Evolutionary conservation across 2,113 vertebrate genomes (phyloP).

Genomic region (Buteo buteo): DNA sequence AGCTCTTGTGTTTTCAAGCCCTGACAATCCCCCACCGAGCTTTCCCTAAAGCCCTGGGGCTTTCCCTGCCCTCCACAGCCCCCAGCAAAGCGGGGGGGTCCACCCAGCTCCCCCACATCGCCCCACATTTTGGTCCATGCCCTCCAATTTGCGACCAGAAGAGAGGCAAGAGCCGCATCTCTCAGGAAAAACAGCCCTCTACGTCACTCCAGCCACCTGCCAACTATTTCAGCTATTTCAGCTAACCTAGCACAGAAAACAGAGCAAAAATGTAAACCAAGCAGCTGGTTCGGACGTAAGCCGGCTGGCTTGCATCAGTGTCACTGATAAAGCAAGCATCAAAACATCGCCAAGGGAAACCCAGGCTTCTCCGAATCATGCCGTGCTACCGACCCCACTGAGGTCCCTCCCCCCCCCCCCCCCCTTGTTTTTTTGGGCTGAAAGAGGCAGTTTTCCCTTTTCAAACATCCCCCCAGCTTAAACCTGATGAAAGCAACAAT

Average conservation of each 20-base stretch:
- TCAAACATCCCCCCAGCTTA: neutral
- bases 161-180: neutral
- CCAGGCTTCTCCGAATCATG: neutral
- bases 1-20: neutral
- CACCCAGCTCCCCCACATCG: accelerated
- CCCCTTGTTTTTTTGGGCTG: neutral
- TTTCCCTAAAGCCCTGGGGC: neutral
- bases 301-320: too few relatives aligned
- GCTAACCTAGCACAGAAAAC: neutral
- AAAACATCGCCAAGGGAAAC: neutral
- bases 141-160: neutral
- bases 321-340: neutral
- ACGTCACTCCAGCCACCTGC: neutral
- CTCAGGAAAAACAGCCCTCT: neutral
- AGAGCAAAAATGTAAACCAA: neutral
- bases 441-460: neutral
- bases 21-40: neutral
- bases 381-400: too few relatives aligned
- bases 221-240: neutral
- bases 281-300: neutral
- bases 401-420: neutral
- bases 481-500: neutral
- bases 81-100: neutral
- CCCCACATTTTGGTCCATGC: accelerated
- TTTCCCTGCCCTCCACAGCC: neutral